phyloP scores from a whole-genome alignment of 2,888 invertebrate genomes.

The Cordilura impudica region DNA sequence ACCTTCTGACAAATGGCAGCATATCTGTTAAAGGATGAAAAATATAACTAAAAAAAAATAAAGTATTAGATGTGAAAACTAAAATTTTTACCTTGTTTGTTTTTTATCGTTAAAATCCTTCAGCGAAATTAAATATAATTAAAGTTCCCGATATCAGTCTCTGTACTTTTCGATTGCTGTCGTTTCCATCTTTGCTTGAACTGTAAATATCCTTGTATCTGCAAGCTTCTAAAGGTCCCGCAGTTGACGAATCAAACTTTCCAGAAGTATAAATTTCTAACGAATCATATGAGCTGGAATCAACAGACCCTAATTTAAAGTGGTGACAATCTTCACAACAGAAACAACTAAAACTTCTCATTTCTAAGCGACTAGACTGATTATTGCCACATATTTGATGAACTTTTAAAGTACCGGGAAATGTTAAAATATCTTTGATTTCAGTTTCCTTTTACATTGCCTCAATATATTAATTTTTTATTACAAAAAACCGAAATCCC shows the following conservation, averaged over 20 bases:
- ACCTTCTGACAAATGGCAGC: too few relatives aligned
- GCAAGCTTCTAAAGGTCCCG: slow-evolving; percentile 13
- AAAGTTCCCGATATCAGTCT: slow-evolving; percentile 4
- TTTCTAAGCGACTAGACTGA: slow-evolving; percentile 17
- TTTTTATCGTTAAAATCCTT: background rate
- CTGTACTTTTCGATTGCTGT: slow-evolving; percentile 14
- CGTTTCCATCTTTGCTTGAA: slow-evolving; percentile 24
- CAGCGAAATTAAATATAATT: background rate
- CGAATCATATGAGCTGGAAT: background rate
- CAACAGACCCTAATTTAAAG: background rate
- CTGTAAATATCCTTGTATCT: slow-evolving; percentile 18
- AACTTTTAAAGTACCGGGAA: slow-evolving; percentile 2
- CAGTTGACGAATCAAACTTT: background rate
- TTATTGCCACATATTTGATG: slow-evolving; percentile 25
- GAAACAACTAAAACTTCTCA: slow-evolving; percentile 24
- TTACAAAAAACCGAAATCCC: slow-evolving; percentile 11
- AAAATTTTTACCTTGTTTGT: slow-evolving; percentile 7
- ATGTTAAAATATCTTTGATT: slow-evolving; percentile 2
- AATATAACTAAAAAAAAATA: too few relatives aligned
- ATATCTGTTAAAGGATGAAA: too few relatives aligned
- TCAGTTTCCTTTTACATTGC: slow-evolving; percentile 2
- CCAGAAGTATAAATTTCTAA: slow-evolving; percentile 7
- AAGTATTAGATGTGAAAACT: slow-evolving; percentile 8
- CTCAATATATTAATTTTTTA: slow-evolving; percentile 26
- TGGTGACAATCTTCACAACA: slow-evolving; percentile 8